These are phyloP conservation scores for Falco naumanni DNA, from an alignment of 2,797 vertebrate genomes.

Conservation along the genomic window DNA sequence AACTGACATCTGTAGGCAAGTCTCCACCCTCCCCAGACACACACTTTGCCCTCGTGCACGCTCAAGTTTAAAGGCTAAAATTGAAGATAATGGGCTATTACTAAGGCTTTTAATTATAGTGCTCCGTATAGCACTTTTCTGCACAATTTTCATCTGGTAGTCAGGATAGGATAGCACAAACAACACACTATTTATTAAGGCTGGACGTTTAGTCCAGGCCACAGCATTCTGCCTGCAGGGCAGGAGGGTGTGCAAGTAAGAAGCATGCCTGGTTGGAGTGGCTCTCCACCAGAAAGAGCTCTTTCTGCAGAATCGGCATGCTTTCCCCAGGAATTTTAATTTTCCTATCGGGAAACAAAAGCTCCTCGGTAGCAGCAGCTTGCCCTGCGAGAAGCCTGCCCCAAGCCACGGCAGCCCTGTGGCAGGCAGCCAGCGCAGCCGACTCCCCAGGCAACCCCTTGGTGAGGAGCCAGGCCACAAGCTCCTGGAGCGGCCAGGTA, in stretches of 20 bases:
- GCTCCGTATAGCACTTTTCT: neutral
- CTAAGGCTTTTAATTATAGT: neutral
- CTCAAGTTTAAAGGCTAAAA: conserved; percentile 34
- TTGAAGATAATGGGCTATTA: neutral
- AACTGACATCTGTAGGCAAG: neutral
- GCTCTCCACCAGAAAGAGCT: neutral
- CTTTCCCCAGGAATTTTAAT: conserved; percentile 24
- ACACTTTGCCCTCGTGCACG: neutral
- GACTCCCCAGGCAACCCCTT: neutral
- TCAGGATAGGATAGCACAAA: neutral
- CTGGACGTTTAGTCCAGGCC: neutral
- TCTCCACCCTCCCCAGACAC: neutral
- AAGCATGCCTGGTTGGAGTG: accelerated
- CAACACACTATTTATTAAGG: neutral
- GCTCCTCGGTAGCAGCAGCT: neutral
- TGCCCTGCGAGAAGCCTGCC: neutral
- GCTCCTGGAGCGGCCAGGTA: neutral
- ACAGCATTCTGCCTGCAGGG: neutral
- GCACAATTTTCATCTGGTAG: neutral
- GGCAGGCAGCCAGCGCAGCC: neutral
- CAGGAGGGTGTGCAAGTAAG: neutral
- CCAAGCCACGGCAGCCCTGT: neutral
- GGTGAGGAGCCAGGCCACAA: neutral
- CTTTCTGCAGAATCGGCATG: conserved; percentile 24
- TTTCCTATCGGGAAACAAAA: conserved; percentile 41